These are phyloP conservation scores for Nyleta sp. DNA, from an alignment of 2,888 invertebrate genomes.

Conservation along the genomic window DNA sequence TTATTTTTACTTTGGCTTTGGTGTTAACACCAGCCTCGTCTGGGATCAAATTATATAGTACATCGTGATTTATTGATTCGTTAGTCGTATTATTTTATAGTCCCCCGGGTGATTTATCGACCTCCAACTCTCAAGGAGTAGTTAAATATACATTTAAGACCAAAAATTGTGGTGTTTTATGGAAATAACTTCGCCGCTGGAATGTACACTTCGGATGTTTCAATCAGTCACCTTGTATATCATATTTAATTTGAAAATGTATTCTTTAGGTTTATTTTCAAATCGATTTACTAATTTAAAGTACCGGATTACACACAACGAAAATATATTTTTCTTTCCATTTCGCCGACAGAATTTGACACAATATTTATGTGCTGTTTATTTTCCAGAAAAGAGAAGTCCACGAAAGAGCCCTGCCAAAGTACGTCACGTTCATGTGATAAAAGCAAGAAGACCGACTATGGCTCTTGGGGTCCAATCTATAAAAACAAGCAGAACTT, in stretches of 20 bases:
- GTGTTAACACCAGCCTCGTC: neutral
- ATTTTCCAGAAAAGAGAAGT: slow-evolving; percentile 76
- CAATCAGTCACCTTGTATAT: neutral
- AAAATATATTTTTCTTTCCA: neutral
- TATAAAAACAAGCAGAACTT: slow-evolving; percentile 90
- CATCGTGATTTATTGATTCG: slow-evolving; percentile 4
- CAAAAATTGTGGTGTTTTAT: neutral
- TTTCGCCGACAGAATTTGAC: neutral
- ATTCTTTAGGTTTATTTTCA: too few relatives aligned
- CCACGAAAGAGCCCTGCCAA: slow-evolving; percentile 55
- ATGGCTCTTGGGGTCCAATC: slow-evolving; percentile 88
- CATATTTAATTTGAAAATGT: neutral
- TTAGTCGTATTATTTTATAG: slow-evolving; percentile 4
- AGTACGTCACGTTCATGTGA: slow-evolving; percentile 68
- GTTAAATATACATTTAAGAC: slow-evolving; percentile 9
- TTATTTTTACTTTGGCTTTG: slow-evolving; percentile 1
- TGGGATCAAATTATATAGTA: neutral
- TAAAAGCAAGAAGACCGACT: slow-evolving; percentile 78
- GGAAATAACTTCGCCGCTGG: neutral
- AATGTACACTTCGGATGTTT: neutral
- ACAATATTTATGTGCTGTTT: slow-evolving; percentile 24
- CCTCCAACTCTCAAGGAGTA: neutral
- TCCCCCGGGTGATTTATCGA: slow-evolving; percentile 3
- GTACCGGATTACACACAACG: too few relatives aligned
- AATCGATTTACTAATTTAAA: too few relatives aligned